Percentiles rank a stretch among this genome's conserved stretches.
Evolutionary conservation across 2,113 vertebrate species (phyloP).

Genomic region (Syrmaticus mikado): DNA sequence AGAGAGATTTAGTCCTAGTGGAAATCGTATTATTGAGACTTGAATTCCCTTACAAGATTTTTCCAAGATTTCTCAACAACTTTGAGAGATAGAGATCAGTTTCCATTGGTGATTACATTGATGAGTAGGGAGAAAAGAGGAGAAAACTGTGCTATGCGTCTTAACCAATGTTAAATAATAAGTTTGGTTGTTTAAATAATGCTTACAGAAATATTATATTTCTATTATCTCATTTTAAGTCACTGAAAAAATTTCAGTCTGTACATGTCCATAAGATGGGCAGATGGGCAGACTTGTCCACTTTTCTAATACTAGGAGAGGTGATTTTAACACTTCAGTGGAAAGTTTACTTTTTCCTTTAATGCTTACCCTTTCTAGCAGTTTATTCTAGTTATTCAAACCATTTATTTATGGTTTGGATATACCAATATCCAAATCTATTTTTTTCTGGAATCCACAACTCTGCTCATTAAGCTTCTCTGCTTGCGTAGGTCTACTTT

Average conservation of each 20-base stretch:
- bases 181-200: neutral
- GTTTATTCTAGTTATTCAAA: no score
- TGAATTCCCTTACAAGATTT: constrained; percentile 28
- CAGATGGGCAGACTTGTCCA: neutral
- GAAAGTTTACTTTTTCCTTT: neutral
- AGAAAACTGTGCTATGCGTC: neutral
- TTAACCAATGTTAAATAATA: neutral
- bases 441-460: neutral
- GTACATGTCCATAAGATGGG: neutral
- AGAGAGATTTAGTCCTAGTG: constrained; percentile 49
- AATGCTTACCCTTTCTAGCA: neutral
- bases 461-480: neutral
- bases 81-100: neutral
- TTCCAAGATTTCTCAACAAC: neutral
- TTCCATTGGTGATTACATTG: neutral
- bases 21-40: constrained; percentile 17
- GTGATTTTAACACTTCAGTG: neutral
- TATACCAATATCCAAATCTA: neutral
- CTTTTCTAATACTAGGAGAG: neutral
- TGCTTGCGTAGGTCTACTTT: neutral
- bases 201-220: neutral
- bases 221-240: neutral
- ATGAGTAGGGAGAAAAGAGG: neutral
- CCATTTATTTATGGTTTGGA: no score
- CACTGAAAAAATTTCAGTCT: neutral